phyloP scores from a whole-genome alignment of 2,113 vertebrate genomes.

The Gymnocephalus cernua region DNA sequence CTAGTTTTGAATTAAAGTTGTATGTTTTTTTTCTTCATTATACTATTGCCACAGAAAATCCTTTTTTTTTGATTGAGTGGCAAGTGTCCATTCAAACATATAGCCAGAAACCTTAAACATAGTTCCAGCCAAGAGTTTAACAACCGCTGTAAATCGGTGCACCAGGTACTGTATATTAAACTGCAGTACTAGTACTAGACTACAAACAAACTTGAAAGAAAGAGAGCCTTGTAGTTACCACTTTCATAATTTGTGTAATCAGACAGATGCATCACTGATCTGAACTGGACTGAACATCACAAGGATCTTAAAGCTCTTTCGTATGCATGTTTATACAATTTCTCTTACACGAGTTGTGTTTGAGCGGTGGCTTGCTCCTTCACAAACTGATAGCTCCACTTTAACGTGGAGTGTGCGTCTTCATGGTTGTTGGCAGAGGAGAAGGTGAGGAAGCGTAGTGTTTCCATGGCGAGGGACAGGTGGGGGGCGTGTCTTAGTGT shows the following conservation, averaged over 20 bases:
- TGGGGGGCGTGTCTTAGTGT: constrained; percentile 90
- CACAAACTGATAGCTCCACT: constrained; percentile 87
- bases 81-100: not conserved
- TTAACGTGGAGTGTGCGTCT: constrained; percentile 85
- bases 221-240: not conserved
- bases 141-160: not conserved
- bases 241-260: not conserved
- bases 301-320: not conserved
- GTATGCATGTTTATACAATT: not conserved
- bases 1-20: not conserved
- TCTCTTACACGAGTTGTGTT: constrained; percentile 90
- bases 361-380: constrained; percentile 88
- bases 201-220: not conserved
- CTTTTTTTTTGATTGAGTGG: not conserved
- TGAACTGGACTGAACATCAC: not conserved
- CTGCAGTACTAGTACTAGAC: not conserved
- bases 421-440: constrained; percentile 82
- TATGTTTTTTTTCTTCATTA: not conserved
- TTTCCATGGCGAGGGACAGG: constrained; percentile 93
- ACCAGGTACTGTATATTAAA: not conserved
- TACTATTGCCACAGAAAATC: not conserved
- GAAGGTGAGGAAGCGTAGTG: constrained; percentile 93
- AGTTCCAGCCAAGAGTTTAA: not conserved
- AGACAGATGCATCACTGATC: not conserved
- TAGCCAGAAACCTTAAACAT: not conserved